Percentiles rank a stretch among this genome's conserved stretches.
Evolutionary conservation across 2,113 vertebrate genomes (phyloP).

Genomic region (Condylura cristata): DNA sequence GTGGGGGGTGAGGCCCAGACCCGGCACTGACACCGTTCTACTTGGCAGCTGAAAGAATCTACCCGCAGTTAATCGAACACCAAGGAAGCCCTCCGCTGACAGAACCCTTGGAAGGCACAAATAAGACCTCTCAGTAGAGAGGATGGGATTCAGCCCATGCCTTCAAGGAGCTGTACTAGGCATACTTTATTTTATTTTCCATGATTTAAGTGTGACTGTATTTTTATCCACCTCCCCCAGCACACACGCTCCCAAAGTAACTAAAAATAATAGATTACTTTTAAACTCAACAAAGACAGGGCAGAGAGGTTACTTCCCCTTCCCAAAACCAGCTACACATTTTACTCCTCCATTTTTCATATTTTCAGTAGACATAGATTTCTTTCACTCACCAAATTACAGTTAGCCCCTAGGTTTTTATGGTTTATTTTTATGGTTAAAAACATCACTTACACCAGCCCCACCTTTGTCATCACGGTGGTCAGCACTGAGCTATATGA

Average conservation of each 20-base stretch:
- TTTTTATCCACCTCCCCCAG: not conserved
- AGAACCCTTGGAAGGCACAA: not conserved
- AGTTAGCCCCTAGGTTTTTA: not conserved
- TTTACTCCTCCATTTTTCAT: not conserved
- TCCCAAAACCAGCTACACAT: not conserved
- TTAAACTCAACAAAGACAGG: not conserved
- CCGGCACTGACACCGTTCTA: not conserved
- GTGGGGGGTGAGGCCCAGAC: not conserved
- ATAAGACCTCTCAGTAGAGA: not conserved
- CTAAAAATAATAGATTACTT: slow-evolving; percentile 26
- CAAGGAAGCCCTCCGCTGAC: fast-evolving
- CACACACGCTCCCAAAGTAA: not conserved
- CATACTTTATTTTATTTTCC: slow-evolving; percentile 50
- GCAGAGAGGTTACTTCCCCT: not conserved
- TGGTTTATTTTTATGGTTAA: slow-evolving; percentile 17
- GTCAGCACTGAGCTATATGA: not conserved
- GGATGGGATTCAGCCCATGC: not conserved
- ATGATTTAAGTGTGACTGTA: not conserved
- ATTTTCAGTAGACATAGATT: not conserved
- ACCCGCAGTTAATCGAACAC: not conserved
- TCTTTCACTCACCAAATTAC: not conserved
- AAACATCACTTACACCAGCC: not conserved
- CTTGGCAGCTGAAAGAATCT: not conserved
- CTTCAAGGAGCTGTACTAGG: not conserved
- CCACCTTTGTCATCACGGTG: not conserved